These are phyloP conservation scores for Pseudochaenichthys georgianus DNA, from an alignment of 2,797 vertebrate species.

Conservation along the genomic window DNA sequence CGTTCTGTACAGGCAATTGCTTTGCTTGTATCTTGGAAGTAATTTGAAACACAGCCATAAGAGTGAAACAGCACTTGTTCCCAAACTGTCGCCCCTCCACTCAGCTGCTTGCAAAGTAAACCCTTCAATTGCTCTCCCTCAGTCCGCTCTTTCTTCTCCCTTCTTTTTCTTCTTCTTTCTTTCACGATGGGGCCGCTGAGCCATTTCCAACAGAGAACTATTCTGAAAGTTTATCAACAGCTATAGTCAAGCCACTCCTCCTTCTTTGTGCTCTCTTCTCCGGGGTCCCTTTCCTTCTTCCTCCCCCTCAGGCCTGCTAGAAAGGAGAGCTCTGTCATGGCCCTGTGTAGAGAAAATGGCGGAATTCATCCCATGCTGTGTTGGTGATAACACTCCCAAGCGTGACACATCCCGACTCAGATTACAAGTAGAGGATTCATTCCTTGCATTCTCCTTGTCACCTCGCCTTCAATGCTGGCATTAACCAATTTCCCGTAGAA, in stretches of 20 bases:
- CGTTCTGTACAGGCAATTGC: slow-evolving; percentile 9
- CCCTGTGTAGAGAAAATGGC: slow-evolving; percentile 76
- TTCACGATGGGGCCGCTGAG: slow-evolving; percentile 61
- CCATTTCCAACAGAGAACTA: slow-evolving; percentile 75
- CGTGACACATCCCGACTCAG: slow-evolving; percentile 73
- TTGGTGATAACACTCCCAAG: slow-evolving; percentile 77
- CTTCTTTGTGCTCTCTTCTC: slow-evolving; percentile 72
- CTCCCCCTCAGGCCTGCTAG: slow-evolving; percentile 55
- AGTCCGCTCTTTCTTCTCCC: slow-evolving; percentile 38
- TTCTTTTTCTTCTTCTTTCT: slow-evolving; percentile 48
- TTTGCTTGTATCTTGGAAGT: slow-evolving; percentile 24
- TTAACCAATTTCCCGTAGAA: slow-evolving; percentile 79
- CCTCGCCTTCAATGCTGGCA: slow-evolving; percentile 74
- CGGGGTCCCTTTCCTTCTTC: slow-evolving; percentile 51
- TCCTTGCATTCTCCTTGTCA: slow-evolving; percentile 75
- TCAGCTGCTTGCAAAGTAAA: slow-evolving; percentile 74
- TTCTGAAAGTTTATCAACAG: slow-evolving; percentile 83
- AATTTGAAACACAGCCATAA: slow-evolving; percentile 42
- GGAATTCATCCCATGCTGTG: slow-evolving; percentile 81
- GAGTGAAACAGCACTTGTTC: slow-evolving; percentile 72
- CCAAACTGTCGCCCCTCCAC: slow-evolving; percentile 55
- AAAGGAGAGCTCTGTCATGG: slow-evolving; percentile 77
- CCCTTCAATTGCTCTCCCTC: slow-evolving; percentile 50
- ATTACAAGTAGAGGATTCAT: slow-evolving; percentile 83
- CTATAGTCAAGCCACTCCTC: slow-evolving; percentile 66